Evolutionary conservation across 2,888 invertebrate genomes (phyloP), one percentile per base, ranked within the genome.

Genomic region (Noctua comes): DNA sequence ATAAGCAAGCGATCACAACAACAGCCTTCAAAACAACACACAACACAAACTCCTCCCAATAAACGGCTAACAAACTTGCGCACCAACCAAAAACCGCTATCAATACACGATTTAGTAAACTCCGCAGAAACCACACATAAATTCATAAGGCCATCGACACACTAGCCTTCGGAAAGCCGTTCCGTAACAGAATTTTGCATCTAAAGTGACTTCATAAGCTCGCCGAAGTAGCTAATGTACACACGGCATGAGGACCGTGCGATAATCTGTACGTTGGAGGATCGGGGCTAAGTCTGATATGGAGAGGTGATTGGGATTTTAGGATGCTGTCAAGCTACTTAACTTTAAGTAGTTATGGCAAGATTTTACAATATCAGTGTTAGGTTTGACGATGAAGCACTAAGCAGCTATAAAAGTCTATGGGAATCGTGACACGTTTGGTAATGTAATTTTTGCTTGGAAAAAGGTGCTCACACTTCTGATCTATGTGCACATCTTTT

Each of bases 201-300:
- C 86, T 84, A 84, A 89, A 87, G 82, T 83, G 83, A 86, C 82
- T 91, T 91, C 80, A 88, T 91, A 90, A 92, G 90, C 90, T 89
- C 90, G 88, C 92, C 90, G 90, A 90, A 89, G 88, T 88, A 88
- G 90, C 85, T 88, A 89, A 88, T 88, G 88, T 84, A 82, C 85
- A 88, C 84, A 84, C 80, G 80, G 86, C 36, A 36, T 62, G 48
- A 68, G 40, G 40, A 7, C 59, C 79, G 82, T 81, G 77, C 74
- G 78, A 77, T 86, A 86, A 85, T 85, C 83, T 76, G 76, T 80
- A 76, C 79, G 68, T 73, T 70, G 46, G 73, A 21, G 31, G 69
- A 84, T 80, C 59, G 43, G 36, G 27, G 21, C 74, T 66, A 57
- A 82, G 64, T 62, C 65, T 65, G 66, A 70, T 66, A 76, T 64